phyloP scores from a whole-genome alignment of 2,113 vertebrate species.

The Solea solea region DNA sequence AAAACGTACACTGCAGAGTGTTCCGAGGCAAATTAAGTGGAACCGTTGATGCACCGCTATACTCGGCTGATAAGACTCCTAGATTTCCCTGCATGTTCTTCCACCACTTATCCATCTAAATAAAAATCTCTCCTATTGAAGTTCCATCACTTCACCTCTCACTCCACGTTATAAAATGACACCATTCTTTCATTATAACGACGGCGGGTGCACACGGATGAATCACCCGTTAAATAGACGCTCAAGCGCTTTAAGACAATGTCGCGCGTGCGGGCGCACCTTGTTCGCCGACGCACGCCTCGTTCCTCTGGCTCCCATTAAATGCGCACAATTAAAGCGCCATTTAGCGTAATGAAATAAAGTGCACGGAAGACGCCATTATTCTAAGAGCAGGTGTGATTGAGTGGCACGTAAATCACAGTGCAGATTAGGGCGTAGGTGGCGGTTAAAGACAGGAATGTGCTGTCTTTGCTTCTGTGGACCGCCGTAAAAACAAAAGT shows the following conservation, averaged over 20 bases:
- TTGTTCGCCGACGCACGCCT: not conserved
- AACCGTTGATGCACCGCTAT: not conserved
- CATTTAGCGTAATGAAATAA: conserved; percentile 77
- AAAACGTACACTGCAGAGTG: no score
- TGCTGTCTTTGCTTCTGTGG: conserved; percentile 55
- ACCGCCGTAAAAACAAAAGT: conserved; percentile 52
- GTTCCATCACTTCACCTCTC: not conserved
- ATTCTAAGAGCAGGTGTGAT: conserved; percentile 67
- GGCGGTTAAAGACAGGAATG: conserved; percentile 34
- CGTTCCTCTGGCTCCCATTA: conserved; percentile 63
- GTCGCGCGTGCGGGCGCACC: not conserved
- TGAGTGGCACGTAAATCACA: conserved; percentile 64
- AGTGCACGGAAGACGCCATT: conserved; percentile 64
- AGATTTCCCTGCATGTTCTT: not conserved
- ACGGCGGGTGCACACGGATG: not conserved
- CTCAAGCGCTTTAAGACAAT: not conserved
- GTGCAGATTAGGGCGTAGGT: conserved; percentile 15
- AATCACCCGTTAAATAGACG: conserved; percentile 5
- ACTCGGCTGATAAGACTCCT: not conserved
- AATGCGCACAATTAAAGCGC: conserved; percentile 72
- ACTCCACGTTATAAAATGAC: not conserved
- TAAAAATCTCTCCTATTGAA: not conserved
- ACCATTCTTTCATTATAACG: not conserved
- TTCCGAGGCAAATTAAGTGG: not conserved
- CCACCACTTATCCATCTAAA: not conserved